A percentile compares a stretch with the other conserved stretches of the same genome.
These are phyloP conservation scores for Elysia chlorotica DNA, from an alignment of 1,140 invertebrate genomes.

Conservation along the genomic window DNA sequence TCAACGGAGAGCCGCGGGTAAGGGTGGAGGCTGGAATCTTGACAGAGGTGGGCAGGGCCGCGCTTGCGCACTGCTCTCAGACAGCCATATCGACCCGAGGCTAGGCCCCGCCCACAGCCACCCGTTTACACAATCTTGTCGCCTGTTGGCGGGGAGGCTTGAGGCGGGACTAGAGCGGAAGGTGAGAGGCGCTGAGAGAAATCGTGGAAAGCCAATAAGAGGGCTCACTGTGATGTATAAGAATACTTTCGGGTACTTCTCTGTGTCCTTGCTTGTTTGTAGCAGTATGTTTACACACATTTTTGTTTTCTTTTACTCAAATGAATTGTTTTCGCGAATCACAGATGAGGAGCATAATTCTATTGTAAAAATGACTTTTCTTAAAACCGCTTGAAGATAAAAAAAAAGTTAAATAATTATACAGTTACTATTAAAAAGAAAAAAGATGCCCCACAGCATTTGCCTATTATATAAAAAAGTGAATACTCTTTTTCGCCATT, in stretches of 20 bases:
- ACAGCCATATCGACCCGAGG: constrained; percentile 7
- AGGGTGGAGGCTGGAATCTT: neutral
- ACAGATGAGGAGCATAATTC: no score
- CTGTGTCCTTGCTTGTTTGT: neutral
- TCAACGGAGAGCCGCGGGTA: neutral
- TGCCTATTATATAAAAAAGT: no score
- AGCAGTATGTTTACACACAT: neutral
- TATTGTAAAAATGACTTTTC: no score
- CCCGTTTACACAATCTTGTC: neutral
- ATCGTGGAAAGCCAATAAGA: neutral
- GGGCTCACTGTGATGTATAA: neutral
- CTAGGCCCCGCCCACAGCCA: neutral
- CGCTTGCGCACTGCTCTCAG: constrained; percentile 3
- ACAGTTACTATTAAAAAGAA: no score
- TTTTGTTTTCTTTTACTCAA: neutral
- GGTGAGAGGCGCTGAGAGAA: neutral
- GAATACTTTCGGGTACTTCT: neutral
- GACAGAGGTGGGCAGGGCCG: neutral
- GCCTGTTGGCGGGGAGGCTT: neutral
- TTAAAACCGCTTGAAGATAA: no score
- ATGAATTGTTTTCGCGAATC: no score
- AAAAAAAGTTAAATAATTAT: no score
- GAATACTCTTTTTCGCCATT: no score
- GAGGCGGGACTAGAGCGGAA: neutral
- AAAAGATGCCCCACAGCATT: no score